Conservation (phyloP, 1,140 invertebrate species). For the Wasmannia auropunctata region DNA sequence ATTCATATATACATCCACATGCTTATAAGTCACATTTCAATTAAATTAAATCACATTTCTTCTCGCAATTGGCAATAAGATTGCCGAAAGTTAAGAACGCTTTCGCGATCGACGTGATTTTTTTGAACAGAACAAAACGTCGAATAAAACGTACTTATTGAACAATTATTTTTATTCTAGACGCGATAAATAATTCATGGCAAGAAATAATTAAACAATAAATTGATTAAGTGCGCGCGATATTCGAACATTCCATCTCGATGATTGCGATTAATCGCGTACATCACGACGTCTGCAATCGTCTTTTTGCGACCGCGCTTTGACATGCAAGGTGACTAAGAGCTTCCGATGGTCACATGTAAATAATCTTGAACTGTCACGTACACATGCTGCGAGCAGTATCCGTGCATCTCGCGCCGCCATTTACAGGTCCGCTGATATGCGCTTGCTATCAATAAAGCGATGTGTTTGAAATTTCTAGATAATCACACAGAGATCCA, state of each 20-base stretch:
- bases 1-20: too few species aligned
- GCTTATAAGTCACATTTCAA: background rate
- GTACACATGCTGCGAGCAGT: background rate
- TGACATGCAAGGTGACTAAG: background rate
- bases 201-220: background rate
- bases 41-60: too few species aligned
- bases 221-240: too few species aligned
- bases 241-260: background rate
- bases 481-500: background rate
- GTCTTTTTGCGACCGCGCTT: background rate
- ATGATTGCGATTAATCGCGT: background rate
- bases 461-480: slow-evolving; percentile 15
- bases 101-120: background rate
- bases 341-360: slow-evolving; percentile 1
- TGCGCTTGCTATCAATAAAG: background rate
- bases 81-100: background rate
- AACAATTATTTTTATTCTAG: background rate
- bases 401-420: background rate
- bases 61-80: background rate
- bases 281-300: background rate
- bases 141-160: background rate
- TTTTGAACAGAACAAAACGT: background rate
- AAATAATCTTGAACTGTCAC: slow-evolving; percentile 48
- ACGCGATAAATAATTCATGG: background rate
- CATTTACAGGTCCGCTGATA: slow-evolving; percentile 10